phyloP scores from a whole-genome alignment of 2,797 vertebrate genomes.

The Prunella strophiata region DNA sequence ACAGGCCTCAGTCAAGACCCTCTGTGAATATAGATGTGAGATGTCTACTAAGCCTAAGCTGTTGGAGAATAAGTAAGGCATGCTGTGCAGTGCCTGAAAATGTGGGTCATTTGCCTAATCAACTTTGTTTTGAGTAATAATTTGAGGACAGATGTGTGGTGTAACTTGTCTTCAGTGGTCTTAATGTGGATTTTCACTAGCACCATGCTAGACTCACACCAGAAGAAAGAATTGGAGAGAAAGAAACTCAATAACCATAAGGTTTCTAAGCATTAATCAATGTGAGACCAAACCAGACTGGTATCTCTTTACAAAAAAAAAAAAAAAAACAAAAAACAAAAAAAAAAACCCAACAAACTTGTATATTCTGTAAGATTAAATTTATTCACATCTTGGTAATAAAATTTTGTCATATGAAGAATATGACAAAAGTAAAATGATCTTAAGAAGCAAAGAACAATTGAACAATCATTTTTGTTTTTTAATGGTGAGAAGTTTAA shows the following conservation, averaged over 20 bases:
- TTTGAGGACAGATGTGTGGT: background rate
- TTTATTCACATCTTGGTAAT: background rate
- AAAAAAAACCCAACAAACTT: background rate
- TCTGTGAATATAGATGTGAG: background rate
- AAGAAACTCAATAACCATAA: background rate
- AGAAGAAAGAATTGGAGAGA: background rate
- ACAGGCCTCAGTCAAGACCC: background rate
- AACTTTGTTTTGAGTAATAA: background rate
- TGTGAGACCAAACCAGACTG: background rate
- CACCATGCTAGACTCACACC: background rate
- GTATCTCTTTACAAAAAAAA: background rate
- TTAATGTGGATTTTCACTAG: constrained; percentile 2
- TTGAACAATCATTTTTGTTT: background rate
- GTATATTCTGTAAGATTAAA: background rate
- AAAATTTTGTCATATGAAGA: background rate
- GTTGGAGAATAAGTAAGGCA: background rate
- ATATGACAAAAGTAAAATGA: background rate
- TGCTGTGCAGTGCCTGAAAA: background rate
- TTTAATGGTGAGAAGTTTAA: background rate
- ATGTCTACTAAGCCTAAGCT: background rate
- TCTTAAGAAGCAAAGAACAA: background rate
- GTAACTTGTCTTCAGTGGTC: background rate
- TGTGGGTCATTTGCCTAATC: background rate
- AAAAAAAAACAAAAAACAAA: too few species aligned
- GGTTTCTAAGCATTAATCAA: background rate